Conservation (phyloP, 2,797 vertebrate genomes). For the Limosa lapponica region DNA sequence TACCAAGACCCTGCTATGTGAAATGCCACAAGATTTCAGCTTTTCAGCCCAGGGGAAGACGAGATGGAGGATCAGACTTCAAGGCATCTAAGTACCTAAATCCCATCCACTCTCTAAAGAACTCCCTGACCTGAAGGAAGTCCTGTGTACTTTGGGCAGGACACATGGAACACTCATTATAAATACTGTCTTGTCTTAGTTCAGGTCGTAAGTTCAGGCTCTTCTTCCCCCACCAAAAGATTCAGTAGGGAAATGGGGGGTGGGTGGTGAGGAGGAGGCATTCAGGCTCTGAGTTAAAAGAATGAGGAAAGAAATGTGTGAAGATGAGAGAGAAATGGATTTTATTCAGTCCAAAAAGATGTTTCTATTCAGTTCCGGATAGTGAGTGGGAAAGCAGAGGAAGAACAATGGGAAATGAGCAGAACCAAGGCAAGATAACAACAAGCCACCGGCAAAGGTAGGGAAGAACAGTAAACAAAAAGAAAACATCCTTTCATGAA, state of each 20-base stretch:
- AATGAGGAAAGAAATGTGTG: background rate
- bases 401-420: background rate
- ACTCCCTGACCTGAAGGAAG: background rate
- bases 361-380: background rate
- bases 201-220: background rate
- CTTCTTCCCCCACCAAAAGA: background rate
- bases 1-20: background rate
- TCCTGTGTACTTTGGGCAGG: background rate
- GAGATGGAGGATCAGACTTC: background rate
- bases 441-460: background rate
- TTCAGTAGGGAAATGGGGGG: background rate
- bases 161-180: background rate
- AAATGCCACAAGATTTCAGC: background rate
- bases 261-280: background rate
- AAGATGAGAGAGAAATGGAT: background rate
- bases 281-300: background rate
- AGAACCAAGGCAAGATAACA: background rate
- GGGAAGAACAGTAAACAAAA: background rate
- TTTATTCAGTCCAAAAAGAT: background rate
- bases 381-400: background rate
- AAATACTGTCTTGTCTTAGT: background rate
- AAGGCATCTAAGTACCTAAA: background rate
- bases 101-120: background rate
- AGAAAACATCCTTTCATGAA: background rate
- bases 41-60: background rate